Percentiles rank a stretch among this genome's conserved stretches.
phyloP scores from a whole-genome alignment of 23 tunicate species.

The Trididemnum clinides region DNA sequence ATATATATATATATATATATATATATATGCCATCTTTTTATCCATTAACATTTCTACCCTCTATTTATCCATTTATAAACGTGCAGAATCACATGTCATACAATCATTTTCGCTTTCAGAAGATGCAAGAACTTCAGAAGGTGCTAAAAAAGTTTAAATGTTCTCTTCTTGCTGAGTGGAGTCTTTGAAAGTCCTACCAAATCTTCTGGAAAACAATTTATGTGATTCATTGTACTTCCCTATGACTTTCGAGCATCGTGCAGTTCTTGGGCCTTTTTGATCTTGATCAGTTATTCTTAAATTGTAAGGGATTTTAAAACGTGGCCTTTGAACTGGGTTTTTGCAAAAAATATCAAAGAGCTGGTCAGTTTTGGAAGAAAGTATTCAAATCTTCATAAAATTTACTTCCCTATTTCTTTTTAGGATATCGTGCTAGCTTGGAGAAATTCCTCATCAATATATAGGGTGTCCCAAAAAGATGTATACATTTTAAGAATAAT shows the following conservation, averaged over 20 bases:
- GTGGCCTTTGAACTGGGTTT: background rate
- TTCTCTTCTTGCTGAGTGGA: background rate
- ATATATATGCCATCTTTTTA: no score
- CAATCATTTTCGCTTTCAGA: no score
- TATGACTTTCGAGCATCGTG: background rate
- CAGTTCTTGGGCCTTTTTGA: background rate
- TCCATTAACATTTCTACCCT: no score
- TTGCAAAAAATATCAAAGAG: background rate
- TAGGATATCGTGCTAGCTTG: background rate
- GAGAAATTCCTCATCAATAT: background rate
- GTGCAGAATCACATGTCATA: no score
- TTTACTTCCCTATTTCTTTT: background rate
- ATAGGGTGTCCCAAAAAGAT: no score
- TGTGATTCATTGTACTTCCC: background rate
- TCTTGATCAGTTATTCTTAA: background rate
- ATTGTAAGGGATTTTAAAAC: background rate
- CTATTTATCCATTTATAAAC: no score
- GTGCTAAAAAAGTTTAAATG: background rate
- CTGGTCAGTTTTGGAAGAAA: background rate
- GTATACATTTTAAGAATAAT: no score
- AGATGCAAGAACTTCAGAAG: background rate
- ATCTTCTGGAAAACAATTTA: background rate
- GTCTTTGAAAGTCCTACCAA: background rate
- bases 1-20: no score
- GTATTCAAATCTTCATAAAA: background rate